Evolutionary conservation across 2,888 invertebrate genomes (phyloP).

Genomic region (Papilio elwesi): DNA sequence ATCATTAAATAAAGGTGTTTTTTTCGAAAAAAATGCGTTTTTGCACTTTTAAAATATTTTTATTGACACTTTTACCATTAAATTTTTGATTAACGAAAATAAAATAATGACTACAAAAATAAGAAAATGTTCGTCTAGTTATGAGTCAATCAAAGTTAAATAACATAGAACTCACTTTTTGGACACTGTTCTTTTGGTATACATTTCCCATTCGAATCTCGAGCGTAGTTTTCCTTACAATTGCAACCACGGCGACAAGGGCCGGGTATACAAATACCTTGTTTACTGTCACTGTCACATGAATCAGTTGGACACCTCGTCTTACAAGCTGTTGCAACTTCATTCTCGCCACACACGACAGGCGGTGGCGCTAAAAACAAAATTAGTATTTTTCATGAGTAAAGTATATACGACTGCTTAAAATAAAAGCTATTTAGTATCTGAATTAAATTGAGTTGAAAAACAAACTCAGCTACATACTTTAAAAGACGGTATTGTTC

Average conservation of each 20-base stretch:
- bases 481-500: no score
- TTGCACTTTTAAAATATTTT: no score
- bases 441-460: no score
- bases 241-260: constrained; percentile 58
- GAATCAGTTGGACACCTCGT: constrained; percentile 52
- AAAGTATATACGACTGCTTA: no score
- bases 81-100: no score
- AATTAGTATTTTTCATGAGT: not conserved
- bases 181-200: constrained; percentile 30
- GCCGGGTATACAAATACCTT: constrained; percentile 44
- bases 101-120: no score
- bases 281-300: constrained; percentile 50
- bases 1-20: not conserved
- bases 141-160: no score
- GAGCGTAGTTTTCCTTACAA: constrained; percentile 45
- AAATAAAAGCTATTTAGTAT: no score
- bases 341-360: constrained; percentile 40
- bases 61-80: no score
- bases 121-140: no score
- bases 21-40: no score
- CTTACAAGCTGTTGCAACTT: constrained; percentile 46
- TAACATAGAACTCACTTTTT: not conserved
- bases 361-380: constrained; percentile 41
- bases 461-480: no score
- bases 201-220: constrained; percentile 8